These are phyloP conservation scores for Microtus montanus DNA, from an alignment of 2,113 vertebrate species.

Conservation along the genomic window DNA sequence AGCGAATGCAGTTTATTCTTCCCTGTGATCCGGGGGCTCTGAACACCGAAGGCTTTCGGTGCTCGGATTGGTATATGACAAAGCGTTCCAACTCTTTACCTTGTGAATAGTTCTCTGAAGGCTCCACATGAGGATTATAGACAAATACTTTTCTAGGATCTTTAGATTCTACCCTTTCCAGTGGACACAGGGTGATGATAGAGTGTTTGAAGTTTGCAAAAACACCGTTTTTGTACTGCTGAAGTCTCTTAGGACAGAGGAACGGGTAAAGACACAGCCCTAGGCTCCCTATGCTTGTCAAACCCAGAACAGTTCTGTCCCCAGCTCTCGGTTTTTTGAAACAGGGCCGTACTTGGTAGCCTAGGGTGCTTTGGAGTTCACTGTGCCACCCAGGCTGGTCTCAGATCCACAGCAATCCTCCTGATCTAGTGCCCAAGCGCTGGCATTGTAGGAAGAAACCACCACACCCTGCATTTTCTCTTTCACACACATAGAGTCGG, in stretches of 20 bases:
- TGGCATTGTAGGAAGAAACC: not conserved
- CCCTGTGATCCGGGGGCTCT: not conserved
- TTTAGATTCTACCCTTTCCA: not conserved
- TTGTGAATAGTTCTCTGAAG: not conserved
- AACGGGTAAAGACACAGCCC: not conserved
- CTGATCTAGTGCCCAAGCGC: not conserved
- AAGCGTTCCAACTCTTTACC: not conserved
- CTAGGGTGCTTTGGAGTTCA: not conserved
- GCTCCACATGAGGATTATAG: not conserved
- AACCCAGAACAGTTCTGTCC: not conserved
- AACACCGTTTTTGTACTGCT: not conserved
- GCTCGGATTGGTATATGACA: not conserved
- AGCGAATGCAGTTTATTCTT: not conserved
- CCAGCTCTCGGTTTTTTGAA: not conserved
- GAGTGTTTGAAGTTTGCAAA: not conserved
- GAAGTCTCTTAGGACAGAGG: not conserved
- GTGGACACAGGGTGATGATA: not conserved
- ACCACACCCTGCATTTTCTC: not conserved
- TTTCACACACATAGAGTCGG: not conserved
- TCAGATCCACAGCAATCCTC: not conserved
- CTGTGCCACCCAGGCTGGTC: not conserved
- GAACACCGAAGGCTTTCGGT: not conserved
- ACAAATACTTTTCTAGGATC: not conserved
- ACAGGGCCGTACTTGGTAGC: too few relatives aligned
- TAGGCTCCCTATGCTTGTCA: not conserved